These are phyloP conservation scores for Idris sp. DNA, from an alignment of 1,140 invertebrate genomes.

Conservation along the genomic window DNA sequence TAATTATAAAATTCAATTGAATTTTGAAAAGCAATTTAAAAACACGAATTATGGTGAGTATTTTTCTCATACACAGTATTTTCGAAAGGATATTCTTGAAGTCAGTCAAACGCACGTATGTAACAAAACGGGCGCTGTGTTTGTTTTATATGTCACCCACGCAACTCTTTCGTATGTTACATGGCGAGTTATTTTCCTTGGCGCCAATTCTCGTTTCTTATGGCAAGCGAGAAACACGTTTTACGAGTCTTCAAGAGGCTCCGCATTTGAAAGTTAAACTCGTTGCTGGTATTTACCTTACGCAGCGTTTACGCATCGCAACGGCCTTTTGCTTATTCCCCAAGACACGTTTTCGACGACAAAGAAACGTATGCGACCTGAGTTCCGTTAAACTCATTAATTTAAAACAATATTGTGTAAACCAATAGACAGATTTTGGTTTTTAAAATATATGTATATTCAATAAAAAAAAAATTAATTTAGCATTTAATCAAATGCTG, in stretches of 20 bases:
- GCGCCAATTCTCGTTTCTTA: conserved; percentile 33
- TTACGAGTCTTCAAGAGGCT: conserved; percentile 45
- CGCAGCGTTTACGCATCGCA: conserved; percentile 46
- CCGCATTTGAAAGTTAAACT: conserved; percentile 49
- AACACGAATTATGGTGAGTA: too few species aligned
- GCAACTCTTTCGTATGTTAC: conserved; percentile 36
- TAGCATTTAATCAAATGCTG: too few species aligned
- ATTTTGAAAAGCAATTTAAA: too few species aligned
- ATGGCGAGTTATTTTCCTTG: conserved; percentile 38
- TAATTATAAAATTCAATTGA: too few species aligned
- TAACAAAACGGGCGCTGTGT: conserved; percentile 21
- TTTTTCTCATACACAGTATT: too few species aligned
- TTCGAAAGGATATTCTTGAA: conserved; percentile 14
- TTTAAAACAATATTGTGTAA: too few species aligned
- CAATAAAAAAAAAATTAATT: too few species aligned
- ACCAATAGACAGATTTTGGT: too few species aligned
- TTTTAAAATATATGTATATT: too few species aligned
- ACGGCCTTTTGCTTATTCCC: conserved; percentile 27
- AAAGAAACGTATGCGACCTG: conserved; percentile 44
- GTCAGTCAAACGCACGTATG: conserved; percentile 17
- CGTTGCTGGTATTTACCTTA: conserved; percentile 52
- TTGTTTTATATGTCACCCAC: conserved; percentile 48
- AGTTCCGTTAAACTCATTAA: too few species aligned
- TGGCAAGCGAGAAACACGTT: conserved; percentile 59
- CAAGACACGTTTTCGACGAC: conserved; percentile 36